Conservation (phyloP, 1,140 invertebrate species). For the Mamestra configurata region DNA sequence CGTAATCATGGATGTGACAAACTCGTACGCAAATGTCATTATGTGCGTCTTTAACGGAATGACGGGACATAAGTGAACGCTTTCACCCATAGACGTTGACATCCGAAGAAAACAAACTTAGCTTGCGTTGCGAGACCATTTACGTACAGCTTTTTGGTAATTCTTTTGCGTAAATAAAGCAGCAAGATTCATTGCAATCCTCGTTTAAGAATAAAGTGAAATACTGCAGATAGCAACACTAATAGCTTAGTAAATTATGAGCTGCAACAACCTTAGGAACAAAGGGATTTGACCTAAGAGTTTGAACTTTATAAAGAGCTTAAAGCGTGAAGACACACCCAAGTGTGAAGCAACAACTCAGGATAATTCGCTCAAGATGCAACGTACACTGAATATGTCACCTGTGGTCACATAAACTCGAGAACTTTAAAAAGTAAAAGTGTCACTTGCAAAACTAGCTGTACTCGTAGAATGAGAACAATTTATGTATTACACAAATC, state of each 20-base stretch:
- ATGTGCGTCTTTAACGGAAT: slow-evolving; percentile 28
- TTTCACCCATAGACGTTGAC: slow-evolving; percentile 31
- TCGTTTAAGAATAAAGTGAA: not conserved
- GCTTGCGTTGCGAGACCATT: not conserved
- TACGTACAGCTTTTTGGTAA: not conserved
- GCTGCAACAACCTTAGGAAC: not conserved
- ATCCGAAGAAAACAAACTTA: not conserved
- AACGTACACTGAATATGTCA: slow-evolving; percentile 9
- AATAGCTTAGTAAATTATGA: not conserved
- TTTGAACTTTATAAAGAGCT: slow-evolving; percentile 23
- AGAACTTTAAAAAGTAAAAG: slow-evolving; percentile 70
- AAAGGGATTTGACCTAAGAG: slow-evolving; percentile 15
- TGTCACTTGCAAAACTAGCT: slow-evolving; percentile 72
- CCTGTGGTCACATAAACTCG: not conserved
- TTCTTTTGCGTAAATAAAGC: too few relatives aligned
- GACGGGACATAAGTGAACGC: slow-evolving; percentile 18
- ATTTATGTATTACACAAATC: slow-evolving; percentile 24
- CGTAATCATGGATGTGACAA: slow-evolving; percentile 37
- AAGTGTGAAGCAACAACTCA: slow-evolving; percentile 3
- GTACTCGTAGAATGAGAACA: slow-evolving; percentile 21
- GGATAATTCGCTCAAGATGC: slow-evolving; percentile 6
- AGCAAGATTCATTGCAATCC: too few relatives aligned
- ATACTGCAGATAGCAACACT: not conserved
- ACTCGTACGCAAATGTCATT: slow-evolving; percentile 42
- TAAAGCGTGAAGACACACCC: slow-evolving; percentile 4